These are phyloP conservation scores for Heliangelus exortis DNA, from an alignment of 2,797 vertebrate genomes.

Conservation along the genomic window DNA sequence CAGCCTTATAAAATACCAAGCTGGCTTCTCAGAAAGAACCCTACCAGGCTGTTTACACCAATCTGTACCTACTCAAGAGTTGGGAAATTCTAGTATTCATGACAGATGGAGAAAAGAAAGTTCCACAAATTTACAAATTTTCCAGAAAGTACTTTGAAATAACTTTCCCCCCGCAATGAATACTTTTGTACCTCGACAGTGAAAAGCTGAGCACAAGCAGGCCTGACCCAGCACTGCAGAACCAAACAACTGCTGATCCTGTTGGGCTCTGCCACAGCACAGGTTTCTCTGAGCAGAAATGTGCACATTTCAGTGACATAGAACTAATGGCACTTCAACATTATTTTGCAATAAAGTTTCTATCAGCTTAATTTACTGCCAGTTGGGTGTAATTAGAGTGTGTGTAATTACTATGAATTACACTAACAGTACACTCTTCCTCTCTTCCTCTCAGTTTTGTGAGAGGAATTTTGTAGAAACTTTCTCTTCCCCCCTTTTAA, in stretches of 20 bases:
- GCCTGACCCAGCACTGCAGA: neutral
- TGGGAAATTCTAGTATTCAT: neutral
- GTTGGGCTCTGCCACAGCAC: neutral
- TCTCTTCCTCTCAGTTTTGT: neutral
- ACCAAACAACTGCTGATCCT: neutral
- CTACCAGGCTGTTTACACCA: neutral
- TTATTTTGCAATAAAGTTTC: neutral
- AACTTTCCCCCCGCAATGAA: too few relatives aligned
- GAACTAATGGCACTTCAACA: neutral
- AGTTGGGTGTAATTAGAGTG: neutral
- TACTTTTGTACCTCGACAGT: neutral
- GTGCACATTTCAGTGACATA: neutral
- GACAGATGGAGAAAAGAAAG: neutral
- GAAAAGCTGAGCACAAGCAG: fast-evolving
- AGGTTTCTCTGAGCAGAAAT: neutral
- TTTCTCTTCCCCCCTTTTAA: neutral
- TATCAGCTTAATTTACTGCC: neutral
- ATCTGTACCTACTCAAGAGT: neutral
- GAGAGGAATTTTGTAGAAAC: neutral
- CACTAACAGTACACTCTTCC: neutral
- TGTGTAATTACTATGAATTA: neutral
- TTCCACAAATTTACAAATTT: neutral
- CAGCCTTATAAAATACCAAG: neutral
- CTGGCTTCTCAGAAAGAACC: neutral
- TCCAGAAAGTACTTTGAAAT: neutral